Percentiles rank a stretch among this genome's conserved stretches.
Evolutionary conservation across 2,113 vertebrate species (phyloP).

Genomic region (Paracanthobrama guichenoti): DNA sequence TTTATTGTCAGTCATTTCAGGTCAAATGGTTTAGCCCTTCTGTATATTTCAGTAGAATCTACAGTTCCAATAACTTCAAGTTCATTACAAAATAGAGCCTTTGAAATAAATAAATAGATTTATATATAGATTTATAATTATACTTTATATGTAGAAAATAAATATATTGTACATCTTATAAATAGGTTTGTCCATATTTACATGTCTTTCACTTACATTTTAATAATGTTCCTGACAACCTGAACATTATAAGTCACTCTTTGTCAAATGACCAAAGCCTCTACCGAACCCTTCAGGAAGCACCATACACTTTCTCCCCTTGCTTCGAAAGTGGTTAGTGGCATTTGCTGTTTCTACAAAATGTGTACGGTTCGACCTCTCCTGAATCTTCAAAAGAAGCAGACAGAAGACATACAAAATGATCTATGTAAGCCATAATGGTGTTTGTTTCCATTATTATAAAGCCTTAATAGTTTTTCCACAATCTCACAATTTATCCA

Average conservation of each 20-base stretch:
- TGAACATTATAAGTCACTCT: conserved; percentile 78
- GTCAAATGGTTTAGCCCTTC: conserved; percentile 60
- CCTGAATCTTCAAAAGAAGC: conserved; percentile 42
- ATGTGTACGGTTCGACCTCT: conserved; percentile 2
- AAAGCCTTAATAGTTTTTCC: conserved; percentile 36
- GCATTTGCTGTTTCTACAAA: neutral
- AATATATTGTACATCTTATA: conserved; percentile 99
- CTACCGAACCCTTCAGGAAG: conserved; percentile 60
- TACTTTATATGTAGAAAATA: conserved; percentile 99
- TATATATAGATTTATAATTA: conserved; percentile 99
- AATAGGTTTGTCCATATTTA: conserved; percentile 96
- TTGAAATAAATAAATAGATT: conserved; percentile 99
- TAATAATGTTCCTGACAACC: conserved; percentile 79
- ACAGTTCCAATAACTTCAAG: conserved; percentile 78
- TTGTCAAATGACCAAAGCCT: conserved; percentile 65
- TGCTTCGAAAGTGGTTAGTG: conserved; percentile 26
- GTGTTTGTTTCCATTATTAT: conserved; percentile 32
- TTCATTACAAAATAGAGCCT: conserved; percentile 85
- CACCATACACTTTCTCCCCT: conserved; percentile 45
- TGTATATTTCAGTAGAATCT: conserved; percentile 80
- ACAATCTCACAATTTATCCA: conserved; percentile 24
- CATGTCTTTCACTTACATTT: conserved; percentile 86
- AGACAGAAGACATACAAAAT: neutral
- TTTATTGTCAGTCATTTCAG: conserved; percentile 87
- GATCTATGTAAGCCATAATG: conserved; percentile 12